Evolutionary conservation across 1,140 invertebrate genomes (phyloP).

Genomic region (Drosophila gunungcola): DNA sequence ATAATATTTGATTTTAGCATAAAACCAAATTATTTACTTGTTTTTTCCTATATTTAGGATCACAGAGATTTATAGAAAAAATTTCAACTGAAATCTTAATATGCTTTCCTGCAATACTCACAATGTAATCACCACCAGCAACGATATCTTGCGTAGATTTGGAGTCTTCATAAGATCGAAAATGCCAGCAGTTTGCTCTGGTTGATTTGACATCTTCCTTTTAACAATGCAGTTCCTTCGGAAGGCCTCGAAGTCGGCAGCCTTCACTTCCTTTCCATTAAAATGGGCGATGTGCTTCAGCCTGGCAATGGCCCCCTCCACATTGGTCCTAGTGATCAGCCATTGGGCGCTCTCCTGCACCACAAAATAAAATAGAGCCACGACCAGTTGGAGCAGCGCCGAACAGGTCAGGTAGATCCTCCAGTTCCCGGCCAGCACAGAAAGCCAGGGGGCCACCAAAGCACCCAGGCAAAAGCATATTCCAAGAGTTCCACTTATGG

Average conservation of each 20-base stretch:
- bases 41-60: no score
- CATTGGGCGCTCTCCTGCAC: constrained; percentile 88
- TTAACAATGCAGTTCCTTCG: constrained; percentile 58
- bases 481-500: constrained; percentile 86
- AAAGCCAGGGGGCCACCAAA: constrained; percentile 86
- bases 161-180: constrained; percentile 59
- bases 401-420: constrained; percentile 85
- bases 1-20: no score
- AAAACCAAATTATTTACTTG: no score
- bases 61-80: background rate
- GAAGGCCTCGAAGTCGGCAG: constrained; percentile 84
- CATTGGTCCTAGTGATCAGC: constrained; percentile 86
- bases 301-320: constrained; percentile 86
- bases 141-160: constrained; percentile 44
- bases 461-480: constrained; percentile 86
- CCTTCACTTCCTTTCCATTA: constrained; percentile 85
- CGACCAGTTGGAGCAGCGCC: constrained; percentile 85
- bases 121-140: constrained; percentile 61
- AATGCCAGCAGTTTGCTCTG: constrained; percentile 49
- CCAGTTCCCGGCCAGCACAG: constrained; percentile 86
- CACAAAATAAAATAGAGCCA: constrained; percentile 85
- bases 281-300: constrained; percentile 86
- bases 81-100: no score
- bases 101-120: constrained; percentile 5
- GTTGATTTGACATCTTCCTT: constrained; percentile 54